These are phyloP conservation scores for Caenorhabditis sp. DNA, from an alignment of 2,888 invertebrate genomes.

Conservation along the genomic window DNA sequence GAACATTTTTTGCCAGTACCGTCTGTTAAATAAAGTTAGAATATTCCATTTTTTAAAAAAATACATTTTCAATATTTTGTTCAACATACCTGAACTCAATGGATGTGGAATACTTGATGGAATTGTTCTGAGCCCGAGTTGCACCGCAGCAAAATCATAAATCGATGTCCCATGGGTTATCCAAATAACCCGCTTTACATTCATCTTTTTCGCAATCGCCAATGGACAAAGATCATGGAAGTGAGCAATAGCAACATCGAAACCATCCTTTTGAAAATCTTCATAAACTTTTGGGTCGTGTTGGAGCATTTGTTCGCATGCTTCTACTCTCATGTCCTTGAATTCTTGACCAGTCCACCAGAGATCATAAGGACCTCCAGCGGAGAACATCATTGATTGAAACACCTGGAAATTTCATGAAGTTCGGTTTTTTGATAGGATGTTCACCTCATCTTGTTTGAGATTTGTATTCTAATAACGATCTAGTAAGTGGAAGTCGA, in stretches of 20 bases:
- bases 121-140: slow-evolving; percentile 63
- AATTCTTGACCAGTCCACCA: slow-evolving; percentile 71
- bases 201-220: slow-evolving; percentile 62
- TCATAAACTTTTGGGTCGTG: slow-evolving; percentile 43
- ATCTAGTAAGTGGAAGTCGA: too few species aligned
- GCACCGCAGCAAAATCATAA: slow-evolving; percentile 64
- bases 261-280: slow-evolving; percentile 50
- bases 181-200: slow-evolving; percentile 65
- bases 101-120: slow-evolving; percentile 69
- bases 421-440: too few species aligned
- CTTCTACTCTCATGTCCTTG: slow-evolving; percentile 68
- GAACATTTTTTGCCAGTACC: too few species aligned
- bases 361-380: slow-evolving; percentile 67
- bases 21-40: too few species aligned
- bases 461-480: too few species aligned
- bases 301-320: slow-evolving; percentile 68
- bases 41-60: too few species aligned
- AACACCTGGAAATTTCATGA: slow-evolving; percentile 56
- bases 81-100: slow-evolving; percentile 53
- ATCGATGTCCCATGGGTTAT: slow-evolving; percentile 68
- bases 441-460: too few species aligned
- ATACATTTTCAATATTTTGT: not conserved
- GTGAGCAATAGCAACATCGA: slow-evolving; percentile 69
- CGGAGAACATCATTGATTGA: slow-evolving; percentile 69
- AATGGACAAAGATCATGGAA: slow-evolving; percentile 69